These are phyloP conservation scores for Yponomeuta plumbellus DNA, from an alignment of 2,888 invertebrate species.

Conservation along the genomic window DNA sequence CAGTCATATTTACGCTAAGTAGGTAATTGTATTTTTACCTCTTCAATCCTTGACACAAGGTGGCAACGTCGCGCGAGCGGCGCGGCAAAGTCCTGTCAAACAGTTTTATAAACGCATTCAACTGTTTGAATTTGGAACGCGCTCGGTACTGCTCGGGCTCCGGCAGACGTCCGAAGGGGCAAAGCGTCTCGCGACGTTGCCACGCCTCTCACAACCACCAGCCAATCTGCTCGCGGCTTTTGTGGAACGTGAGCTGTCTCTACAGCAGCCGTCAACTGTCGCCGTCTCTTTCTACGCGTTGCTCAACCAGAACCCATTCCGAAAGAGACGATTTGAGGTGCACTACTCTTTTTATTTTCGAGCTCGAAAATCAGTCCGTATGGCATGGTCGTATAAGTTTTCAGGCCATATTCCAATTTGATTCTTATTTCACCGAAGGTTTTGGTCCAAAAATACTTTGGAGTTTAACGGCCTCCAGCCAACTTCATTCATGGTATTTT, in stretches of 20 bases:
- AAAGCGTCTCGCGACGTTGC: slow-evolving; percentile 42
- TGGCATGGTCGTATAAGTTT: background rate
- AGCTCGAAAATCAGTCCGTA: background rate
- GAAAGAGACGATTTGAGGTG: background rate
- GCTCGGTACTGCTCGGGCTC: slow-evolving; percentile 51
- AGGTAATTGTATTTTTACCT: slow-evolving; percentile 50
- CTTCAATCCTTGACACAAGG: slow-evolving; percentile 48
- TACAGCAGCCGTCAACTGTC: background rate
- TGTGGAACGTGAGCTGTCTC: background rate
- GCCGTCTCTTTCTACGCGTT: slow-evolving; percentile 3
- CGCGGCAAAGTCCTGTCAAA: slow-evolving; percentile 51
- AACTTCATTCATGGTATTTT: background rate
- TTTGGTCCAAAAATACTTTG: background rate
- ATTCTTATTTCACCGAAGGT: background rate
- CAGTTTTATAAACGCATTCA: slow-evolving; percentile 66
- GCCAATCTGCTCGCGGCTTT: slow-evolving; percentile 43
- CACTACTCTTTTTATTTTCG: slow-evolving; percentile 2
- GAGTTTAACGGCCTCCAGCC: background rate
- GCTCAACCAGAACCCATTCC: background rate
- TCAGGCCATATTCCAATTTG: background rate
- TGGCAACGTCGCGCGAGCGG: slow-evolving; percentile 60
- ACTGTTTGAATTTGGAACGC: slow-evolving; percentile 63
- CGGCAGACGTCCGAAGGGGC: slow-evolving; percentile 58
- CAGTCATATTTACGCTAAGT: background rate
- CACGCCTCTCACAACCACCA: slow-evolving; percentile 50